Evolutionary conservation across 2,113 vertebrate species (phyloP), one percentile per base, ranked within the genome.

Genomic region (Megaceryle torquata): DNA sequence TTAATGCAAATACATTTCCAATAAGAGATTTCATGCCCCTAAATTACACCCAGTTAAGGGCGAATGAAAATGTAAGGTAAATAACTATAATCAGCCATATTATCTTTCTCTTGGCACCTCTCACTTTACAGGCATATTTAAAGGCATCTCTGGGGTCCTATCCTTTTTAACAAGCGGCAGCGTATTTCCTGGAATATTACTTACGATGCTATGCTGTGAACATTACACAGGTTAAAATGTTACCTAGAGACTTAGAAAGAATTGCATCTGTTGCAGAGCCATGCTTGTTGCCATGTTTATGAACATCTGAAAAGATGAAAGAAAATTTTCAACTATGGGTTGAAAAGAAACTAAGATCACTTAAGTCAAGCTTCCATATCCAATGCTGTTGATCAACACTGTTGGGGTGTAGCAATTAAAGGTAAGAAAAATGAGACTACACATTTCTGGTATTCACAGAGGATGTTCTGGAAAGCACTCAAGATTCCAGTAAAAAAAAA

Each of bases 31-130:
- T 98, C 98, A 98, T 98, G 98, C 98, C 98, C 98, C 98, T 98
- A 98, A 98, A 98, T 98, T 98, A 98, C 98, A 98, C 97, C 98
- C 98, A 98, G 98, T 98, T 98, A 98, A 98, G 97, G 98, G 97
- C 96, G 91, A 98, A 98, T 98, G 98, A 98, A 98, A 98, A 98
- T 98, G 98, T 98, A 98, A 98, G 98, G 98, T 98, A 98, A 98
- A 98, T 98, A 98, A 98, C 98, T 98, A 98, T 98, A 98, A 98
- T 98, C 98, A 98, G 98, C 97, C 96, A 97, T 98, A 98, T 98
- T 98, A 98, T 98, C 98, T 98, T 98, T 98, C 98, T 98, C 98
- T 83, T 98, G 98, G 98, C 98, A 98, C 98, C 97, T 98, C 98
- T 98, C 98, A 98, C 97, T 98, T 98, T 98, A 97, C 98, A 98